Conservation (phyloP, 2,113 vertebrate species). For the Salvelinus fontinalis region DNA sequence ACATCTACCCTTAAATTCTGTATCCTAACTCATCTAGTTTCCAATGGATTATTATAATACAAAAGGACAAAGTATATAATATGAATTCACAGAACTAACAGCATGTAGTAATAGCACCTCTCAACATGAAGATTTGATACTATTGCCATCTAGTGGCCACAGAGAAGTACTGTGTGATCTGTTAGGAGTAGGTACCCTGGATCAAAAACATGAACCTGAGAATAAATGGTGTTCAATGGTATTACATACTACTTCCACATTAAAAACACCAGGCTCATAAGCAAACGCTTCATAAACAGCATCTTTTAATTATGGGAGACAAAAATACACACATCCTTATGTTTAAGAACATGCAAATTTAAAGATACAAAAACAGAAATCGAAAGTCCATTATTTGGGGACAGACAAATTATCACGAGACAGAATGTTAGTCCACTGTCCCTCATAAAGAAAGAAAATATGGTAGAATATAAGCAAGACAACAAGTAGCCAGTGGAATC, state of each 20-base stretch:
- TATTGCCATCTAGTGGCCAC: conserved; percentile 46
- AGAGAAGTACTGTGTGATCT: neutral
- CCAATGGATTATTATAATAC: no score
- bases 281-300: neutral
- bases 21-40: no score
- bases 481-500: conserved; percentile 8
- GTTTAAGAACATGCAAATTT: conserved; percentile 60
- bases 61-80: no score
- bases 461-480: conserved; percentile 15
- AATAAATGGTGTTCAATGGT: neutral
- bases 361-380: conserved; percentile 37
- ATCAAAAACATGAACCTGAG: neutral
- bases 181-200: no score
- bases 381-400: conserved; percentile 21
- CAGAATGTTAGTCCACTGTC: conserved; percentile 34
- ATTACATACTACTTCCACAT: neutral
- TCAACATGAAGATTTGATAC: neutral
- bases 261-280: neutral
- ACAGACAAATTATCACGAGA: conserved; percentile 27
- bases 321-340: conserved; percentile 50
- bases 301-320: conserved; percentile 60
- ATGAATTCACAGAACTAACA: neutral
- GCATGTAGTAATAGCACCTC: neutral
- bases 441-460: conserved; percentile 34
- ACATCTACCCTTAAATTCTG: no score